Percentiles rank a stretch among this genome's conserved stretches.
phyloP scores from a whole-genome alignment of 35 echinoderm and acorn worm species.

The Apostichopus parvimensis region DNA sequence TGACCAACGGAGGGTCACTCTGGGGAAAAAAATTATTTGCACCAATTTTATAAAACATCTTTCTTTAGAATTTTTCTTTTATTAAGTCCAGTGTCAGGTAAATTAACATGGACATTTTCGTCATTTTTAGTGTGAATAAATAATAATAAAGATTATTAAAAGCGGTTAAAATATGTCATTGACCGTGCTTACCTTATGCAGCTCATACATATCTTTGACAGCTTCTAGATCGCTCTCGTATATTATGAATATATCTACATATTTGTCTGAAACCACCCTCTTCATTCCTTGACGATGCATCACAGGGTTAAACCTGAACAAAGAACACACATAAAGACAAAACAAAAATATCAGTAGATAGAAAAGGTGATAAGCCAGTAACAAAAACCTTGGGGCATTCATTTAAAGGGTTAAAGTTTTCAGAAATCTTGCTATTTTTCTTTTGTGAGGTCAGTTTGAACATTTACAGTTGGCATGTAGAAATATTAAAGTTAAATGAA shows the following conservation, averaged over 20 bases:
- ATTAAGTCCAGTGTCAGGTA: too few relatives aligned
- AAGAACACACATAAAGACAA: not conserved
- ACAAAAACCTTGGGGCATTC: too few relatives aligned
- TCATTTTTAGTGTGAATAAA: too few relatives aligned
- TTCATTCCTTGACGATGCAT: slow-evolving; percentile 93
- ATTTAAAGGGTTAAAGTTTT: too few relatives aligned
- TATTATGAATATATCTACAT: slow-evolving; percentile 85
- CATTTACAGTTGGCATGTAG: too few relatives aligned
- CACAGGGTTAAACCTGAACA: slow-evolving; percentile 80
- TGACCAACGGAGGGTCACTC: slow-evolving; percentile 86
- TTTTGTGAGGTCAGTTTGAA: too few relatives aligned
- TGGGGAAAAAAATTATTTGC: slow-evolving; percentile 20
- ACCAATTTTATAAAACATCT: not conserved
- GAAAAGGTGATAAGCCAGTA: not conserved
- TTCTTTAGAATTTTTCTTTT: too few relatives aligned
- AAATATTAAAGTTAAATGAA: too few relatives aligned
- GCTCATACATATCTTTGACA: slow-evolving; percentile 96
- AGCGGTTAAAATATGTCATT: not conserved
- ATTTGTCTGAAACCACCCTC: slow-evolving; percentile 88
- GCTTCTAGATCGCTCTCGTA: slow-evolving; percentile 94
- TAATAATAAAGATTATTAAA: not conserved
- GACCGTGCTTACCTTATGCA: slow-evolving; percentile 68
- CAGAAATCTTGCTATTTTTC: too few relatives aligned
- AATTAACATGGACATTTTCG: too few relatives aligned
- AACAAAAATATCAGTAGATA: not conserved